Conservation (phyloP, 2,797 vertebrate species). For the Danio choprae region DNA sequence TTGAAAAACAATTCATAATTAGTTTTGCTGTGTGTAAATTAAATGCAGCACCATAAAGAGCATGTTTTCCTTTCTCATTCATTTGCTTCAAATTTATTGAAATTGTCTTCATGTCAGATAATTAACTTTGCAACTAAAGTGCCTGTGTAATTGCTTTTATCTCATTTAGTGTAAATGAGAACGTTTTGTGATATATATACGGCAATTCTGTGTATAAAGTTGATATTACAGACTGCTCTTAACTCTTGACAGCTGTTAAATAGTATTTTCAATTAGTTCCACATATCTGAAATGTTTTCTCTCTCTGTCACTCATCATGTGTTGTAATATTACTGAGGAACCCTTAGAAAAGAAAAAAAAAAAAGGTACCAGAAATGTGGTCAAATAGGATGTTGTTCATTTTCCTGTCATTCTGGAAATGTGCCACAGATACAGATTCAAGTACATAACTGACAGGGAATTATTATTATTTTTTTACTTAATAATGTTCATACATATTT, state of each 20-base stretch:
- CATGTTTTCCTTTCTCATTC: neutral
- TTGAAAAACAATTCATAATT: neutral
- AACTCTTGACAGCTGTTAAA: neutral
- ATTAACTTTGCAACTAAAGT: neutral
- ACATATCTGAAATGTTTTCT: neutral
- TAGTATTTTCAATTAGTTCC: constrained; percentile 2
- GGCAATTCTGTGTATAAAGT: neutral
- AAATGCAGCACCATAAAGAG: neutral
- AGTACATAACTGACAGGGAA: neutral
- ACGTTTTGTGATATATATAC: neutral
- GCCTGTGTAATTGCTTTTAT: neutral
- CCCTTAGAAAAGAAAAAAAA: neutral
- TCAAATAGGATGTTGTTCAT: neutral
- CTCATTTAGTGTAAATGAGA: neutral
- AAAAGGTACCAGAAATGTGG: neutral
- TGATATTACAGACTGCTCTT: neutral
- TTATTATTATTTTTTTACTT: too few relatives aligned
- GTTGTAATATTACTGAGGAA: neutral
- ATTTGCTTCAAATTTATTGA: neutral
- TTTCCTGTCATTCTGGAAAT: neutral
- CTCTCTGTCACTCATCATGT: neutral
- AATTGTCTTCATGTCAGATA: neutral
- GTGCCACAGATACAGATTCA: neutral
- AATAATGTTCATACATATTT: neutral
- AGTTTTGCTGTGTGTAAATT: neutral